These are phyloP conservation scores for Mechanitis mazaeus DNA, from an alignment of 2,888 invertebrate genomes.

Conservation along the genomic window DNA sequence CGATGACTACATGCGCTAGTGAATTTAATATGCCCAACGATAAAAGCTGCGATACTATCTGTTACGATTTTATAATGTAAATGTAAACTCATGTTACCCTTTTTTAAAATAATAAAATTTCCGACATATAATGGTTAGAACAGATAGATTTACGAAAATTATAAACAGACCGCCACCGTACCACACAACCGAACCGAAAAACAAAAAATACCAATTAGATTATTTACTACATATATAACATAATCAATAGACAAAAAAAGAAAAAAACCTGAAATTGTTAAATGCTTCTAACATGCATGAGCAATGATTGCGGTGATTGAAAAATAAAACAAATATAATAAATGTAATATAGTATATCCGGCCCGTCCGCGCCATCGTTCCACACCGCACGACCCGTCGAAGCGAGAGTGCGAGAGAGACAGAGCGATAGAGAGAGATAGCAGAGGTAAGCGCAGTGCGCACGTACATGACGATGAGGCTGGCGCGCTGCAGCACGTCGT, in stretches of 20 bases:
- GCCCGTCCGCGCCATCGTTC: not conserved
- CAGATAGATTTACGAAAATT: slow-evolving; percentile 49
- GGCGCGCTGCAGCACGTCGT: slow-evolving; percentile 89
- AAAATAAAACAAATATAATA: not conserved
- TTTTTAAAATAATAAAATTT: not conserved
- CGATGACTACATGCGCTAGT: slow-evolving; percentile 23
- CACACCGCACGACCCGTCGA: slow-evolving; percentile 6
- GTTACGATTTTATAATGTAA: slow-evolving; percentile 1
- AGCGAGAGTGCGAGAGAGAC: slow-evolving; percentile 22
- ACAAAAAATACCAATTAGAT: slow-evolving; percentile 65
- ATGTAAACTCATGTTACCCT: too few species aligned
- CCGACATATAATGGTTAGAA: slow-evolving; percentile 41
- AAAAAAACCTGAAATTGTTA: not conserved
- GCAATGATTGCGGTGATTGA: not conserved
- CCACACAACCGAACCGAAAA: slow-evolving; percentile 54
- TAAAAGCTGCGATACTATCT: slow-evolving; percentile 18
- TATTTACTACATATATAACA: slow-evolving; percentile 9
- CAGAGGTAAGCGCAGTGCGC: slow-evolving; percentile 26
- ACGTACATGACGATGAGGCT: slow-evolving; percentile 93
- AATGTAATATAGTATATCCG: not conserved
- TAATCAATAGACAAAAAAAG: not conserved
- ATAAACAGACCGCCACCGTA: slow-evolving; percentile 65
- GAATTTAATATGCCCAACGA: slow-evolving; percentile 9
- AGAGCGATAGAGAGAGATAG: slow-evolving; percentile 10
- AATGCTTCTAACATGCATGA: not conserved